A percentile compares a stretch with the other conserved stretches of the same genome.
Evolutionary conservation across 2,797 vertebrate species (phyloP).

Genomic region (Nyctalus aviator): DNA sequence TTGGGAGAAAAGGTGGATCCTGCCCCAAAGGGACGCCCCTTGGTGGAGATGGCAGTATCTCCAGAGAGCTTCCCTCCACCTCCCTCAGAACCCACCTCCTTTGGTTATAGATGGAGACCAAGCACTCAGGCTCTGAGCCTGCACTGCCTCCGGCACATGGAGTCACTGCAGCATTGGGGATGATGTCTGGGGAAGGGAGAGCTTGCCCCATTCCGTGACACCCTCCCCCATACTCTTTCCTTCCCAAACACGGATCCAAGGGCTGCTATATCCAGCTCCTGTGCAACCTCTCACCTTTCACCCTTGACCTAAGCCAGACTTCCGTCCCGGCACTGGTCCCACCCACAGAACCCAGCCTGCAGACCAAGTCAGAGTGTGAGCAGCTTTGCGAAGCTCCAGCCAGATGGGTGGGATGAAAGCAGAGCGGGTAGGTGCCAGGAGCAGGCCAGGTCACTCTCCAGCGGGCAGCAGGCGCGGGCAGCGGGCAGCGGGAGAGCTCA

Average conservation of each 20-base stretch:
- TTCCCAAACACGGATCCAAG: background rate
- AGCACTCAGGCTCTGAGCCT: background rate
- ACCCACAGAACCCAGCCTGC: background rate
- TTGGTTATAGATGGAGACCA: background rate
- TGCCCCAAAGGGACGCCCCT: background rate
- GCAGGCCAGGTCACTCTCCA: background rate
- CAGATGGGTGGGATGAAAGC: conserved; percentile 37
- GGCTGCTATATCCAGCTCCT: background rate
- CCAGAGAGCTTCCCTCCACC: background rate
- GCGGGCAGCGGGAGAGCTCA: background rate
- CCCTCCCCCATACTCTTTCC: background rate
- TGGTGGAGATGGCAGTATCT: background rate
- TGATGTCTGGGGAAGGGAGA: background rate
- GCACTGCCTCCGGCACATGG: background rate
- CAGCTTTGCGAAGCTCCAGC: conserved; percentile 6
- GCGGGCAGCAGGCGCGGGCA: background rate
- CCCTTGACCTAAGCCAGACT: background rate
- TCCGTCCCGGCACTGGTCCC: conserved; percentile 2
- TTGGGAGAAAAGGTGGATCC: background rate
- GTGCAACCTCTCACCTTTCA: background rate
- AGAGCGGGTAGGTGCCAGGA: background rate
- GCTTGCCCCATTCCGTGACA: background rate
- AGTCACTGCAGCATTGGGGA: background rate
- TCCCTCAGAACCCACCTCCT: background rate
- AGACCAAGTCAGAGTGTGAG: background rate